Conservation (phyloP, 1,140 invertebrate genomes). For the Spodoptera frugiperda region DNA sequence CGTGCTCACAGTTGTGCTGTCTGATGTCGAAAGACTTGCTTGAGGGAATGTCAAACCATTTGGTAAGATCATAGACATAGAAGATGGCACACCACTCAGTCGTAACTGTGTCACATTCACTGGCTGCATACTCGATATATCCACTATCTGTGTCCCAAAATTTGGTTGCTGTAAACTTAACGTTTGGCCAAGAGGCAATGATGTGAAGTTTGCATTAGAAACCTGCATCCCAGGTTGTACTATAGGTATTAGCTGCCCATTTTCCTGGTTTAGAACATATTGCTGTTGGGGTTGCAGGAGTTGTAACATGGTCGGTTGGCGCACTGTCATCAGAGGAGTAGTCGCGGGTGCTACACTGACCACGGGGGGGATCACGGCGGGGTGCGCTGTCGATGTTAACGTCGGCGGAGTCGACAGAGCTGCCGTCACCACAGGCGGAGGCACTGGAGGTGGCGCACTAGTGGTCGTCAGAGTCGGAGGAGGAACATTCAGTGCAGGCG, state of each 20-base stretch:
- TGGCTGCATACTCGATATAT: conserved; percentile 80
- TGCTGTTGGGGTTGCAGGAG: conserved; percentile 79
- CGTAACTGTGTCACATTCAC: conserved; percentile 79
- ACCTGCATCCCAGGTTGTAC: conserved; percentile 80
- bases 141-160: conserved; percentile 80
- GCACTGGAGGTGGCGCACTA: conserved; percentile 68
- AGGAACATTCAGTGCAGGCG: conserved; percentile 74
- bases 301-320: conserved; percentile 78
- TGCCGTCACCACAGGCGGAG: conserved; percentile 68
- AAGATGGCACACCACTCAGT: conserved; percentile 81
- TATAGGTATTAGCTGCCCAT: conserved; percentile 81
- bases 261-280: conserved; percentile 82
- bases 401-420: conserved; percentile 67
- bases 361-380: conserved; percentile 74
- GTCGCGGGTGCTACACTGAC: conserved; percentile 76
- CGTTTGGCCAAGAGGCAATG: conserved; percentile 72
- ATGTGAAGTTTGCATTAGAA: conserved; percentile 80
- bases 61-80: conserved; percentile 82
- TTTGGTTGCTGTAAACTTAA: conserved; percentile 76
- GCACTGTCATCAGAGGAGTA: conserved; percentile 78
- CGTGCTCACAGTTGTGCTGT: conserved; percentile 78
- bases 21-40: conserved; percentile 73
- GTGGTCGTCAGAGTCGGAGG: conserved; percentile 77
- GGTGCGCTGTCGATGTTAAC: conserved; percentile 67
- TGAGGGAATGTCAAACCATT: conserved; percentile 79